Evolutionary conservation across 2,113 vertebrate genomes (phyloP), one percentile per base, ranked within the genome.

Genomic region (Clinocottus analis): DNA sequence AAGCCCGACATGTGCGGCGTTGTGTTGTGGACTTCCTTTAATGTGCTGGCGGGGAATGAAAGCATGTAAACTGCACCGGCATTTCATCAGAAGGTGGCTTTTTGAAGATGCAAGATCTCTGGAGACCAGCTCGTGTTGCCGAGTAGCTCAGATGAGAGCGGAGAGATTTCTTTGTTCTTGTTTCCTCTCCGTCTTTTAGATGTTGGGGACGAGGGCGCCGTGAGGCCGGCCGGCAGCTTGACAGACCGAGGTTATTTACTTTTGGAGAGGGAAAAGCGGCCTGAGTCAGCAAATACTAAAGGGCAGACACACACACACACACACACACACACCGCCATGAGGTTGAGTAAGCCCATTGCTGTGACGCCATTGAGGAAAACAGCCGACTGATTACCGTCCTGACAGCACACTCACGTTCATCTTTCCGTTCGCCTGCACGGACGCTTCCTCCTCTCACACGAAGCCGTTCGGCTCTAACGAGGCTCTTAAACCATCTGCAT

Each of bases 171-270:
- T 33, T 33, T 33, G 1, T 31, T 31, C 31, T 31, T 86, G 86
- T 37, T 86, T 87, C 77, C 82, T 77, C 1, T 7, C 68, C 62
- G 4, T 79, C 88, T 84, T 5, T 87, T 80, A 84, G 75, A 87
- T 90, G 87, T 86, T 68, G 55, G 87, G 87, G 64, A 81, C 16
- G 35, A 87, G 90, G 86, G 82, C 85, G 80, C 75, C 67, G 66
- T 11, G 87, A 87, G 89, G 88, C 85, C 85, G 86, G 79, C 79
- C 75, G 86, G 91, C 90, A 91, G 89, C 89, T 86, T 91, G 88
- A 77, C 49, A 60, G 85, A 79, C 85, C 86, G 91, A 92, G 90
- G 90, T 91, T 91, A 90, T 90, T 92, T 87, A 90, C 90, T 92
- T 89, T 92, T 84, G 84, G 82, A 87, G 87, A 80, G 80, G 73